Base-by-base conservation (phyloP, 2,888 invertebrate species). In the Trimorus sp. region DNA sequence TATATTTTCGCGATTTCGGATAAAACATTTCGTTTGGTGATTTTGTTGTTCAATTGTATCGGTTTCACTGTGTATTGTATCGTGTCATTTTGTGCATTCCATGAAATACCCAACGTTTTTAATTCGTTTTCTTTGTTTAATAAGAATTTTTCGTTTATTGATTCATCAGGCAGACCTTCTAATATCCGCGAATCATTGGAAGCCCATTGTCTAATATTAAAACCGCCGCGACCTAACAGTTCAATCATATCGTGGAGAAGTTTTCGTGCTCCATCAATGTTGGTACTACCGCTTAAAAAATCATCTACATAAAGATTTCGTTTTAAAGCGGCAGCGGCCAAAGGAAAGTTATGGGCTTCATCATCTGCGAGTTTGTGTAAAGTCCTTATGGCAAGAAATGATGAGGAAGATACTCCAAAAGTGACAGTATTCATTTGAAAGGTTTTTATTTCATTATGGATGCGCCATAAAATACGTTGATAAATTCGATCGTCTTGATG, bases 121-220 rank as follows among this genome's bases (percentile, higher is more conserved):
- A 51, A 51, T 1, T 14, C n/a, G 14, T 14, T 7, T 4, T 51
- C 51, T 12, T 51, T 51, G 14, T n/a, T 26, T 26, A 26, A 14
- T 51, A 51, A 9, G 14, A 51, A 12, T 79, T 54, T 54, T 0
- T 26, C 26, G 9, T 84, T 83, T 1, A 84, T 70, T 7, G 42
- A 26, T 0, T 73, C 63, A 4, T 73, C 16, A 4, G 62, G 15
- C 11, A 73, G 5, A 1, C 49, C 63, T 1, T 63, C 15, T n/a
- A 74, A 56, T 51, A 75, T 42, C 14, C 26, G 12, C 0, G 14
- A 15, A 53, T 81, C 59, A 38, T 86, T 87, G 0, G 87, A 85
- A 0, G 85, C 83, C 84, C 84, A 86, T 66, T 84, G 83, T 42
- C 84, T 56, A 16, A 86, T 65, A 37, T 82, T 84, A n/a, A 86